Evolutionary conservation across 64 coral and sea anemone species (phyloP).

Genomic region (Pocillopora damicornis): DNA sequence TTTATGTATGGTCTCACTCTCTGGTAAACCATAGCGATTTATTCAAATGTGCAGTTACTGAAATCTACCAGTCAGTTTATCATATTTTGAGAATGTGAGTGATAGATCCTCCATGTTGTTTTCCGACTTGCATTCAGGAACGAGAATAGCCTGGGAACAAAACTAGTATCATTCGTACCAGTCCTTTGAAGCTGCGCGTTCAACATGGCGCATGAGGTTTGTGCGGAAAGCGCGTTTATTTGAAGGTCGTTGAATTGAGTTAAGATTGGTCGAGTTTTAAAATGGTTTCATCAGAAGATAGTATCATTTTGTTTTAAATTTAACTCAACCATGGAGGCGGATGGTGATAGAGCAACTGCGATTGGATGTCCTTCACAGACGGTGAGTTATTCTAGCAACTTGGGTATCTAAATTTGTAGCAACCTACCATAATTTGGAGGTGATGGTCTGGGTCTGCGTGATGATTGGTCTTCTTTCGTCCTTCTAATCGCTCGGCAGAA

Average conservation of each 20-base stretch:
- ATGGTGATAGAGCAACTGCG: constrained; percentile 39
- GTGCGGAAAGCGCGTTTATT: neutral
- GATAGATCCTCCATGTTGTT: neutral
- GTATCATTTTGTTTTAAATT: neutral
- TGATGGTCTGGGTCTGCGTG: too few relatives aligned
- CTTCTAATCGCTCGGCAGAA: too few relatives aligned
- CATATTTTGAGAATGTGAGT: too few relatives aligned
- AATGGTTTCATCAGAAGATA: neutral
- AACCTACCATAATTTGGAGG: too few relatives aligned
- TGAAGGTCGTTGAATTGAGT: neutral
- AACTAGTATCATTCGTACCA: neutral
- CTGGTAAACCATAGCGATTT: constrained; percentile 20
- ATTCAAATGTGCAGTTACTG: neutral
- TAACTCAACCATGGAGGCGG: constrained; percentile 10
- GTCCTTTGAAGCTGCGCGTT: neutral
- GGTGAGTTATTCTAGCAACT: constrained; percentile 5
- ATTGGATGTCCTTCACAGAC: constrained; percentile 48
- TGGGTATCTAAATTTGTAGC: neutral
- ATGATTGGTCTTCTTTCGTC: too few relatives aligned
- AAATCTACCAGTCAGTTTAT: neutral
- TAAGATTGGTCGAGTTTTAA: neutral
- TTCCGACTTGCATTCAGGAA: too few relatives aligned
- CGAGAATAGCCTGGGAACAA: too few relatives aligned
- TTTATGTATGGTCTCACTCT: constrained; percentile 9
- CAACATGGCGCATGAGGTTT: neutral